Base-by-base conservation (phyloP, 1,140 invertebrate species). In the Oryzaephilus surinamensis region DNA sequence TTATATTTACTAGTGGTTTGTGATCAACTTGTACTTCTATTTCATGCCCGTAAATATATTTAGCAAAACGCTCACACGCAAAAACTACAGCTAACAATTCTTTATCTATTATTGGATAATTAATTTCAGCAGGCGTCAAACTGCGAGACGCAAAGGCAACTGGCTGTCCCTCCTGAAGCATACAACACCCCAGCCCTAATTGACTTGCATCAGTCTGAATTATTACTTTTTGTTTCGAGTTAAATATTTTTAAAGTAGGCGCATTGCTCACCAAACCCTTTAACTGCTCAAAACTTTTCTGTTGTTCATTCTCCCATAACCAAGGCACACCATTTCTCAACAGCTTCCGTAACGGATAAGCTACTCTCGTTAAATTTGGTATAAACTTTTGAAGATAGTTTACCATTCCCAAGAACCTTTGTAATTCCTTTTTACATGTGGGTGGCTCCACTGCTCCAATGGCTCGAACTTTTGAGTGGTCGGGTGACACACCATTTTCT, bases 141-240 rank as follows among this genome's bases (percentile, higher is more conserved):
- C 36, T 45, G 2, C 48, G 21, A 2, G 56, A 58, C 12, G 43
- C 43, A 55, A 60, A 68, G 6, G 56, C 51, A 8, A 70, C 47
- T 11, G 58, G 62, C 21, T 51, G 38, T 19, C 46, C 45, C 28
- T 50, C 36, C 15, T 56, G 50, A 0, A 50, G 20, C 19, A 55
- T 35, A 6, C 43, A 43, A 13, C 28, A 35, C 4, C 54, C 55
- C 13, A 59, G 11, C 6, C 54, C 58, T 28, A 32, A 29, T 32
- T 55, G 26, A 2, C 50, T 58, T 4, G 58, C 55, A 50, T 63
- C 58, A 19, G 45, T 38, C 27, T 56, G 50, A 14, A 61, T 40
- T n/a, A 38, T 21, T 16, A 55, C 34, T 33, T 48, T 31, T 24
- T 52, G 50, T 1, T 32, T 44, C 16, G 13, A 10, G 43, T 60